Base-by-base conservation (phyloP, 2,888 invertebrate species). In the Atrina japonica region DNA sequence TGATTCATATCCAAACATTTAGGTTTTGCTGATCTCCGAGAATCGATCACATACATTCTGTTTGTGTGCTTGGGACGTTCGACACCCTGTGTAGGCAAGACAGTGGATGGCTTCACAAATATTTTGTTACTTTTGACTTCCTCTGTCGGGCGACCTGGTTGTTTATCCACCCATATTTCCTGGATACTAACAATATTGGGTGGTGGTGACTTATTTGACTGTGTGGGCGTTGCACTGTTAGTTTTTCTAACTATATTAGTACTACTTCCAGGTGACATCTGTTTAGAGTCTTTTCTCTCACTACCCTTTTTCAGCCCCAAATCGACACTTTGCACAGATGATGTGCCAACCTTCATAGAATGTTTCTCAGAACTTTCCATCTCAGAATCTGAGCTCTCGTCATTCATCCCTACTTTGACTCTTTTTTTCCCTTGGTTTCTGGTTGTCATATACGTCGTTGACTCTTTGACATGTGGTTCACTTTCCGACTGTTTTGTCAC, bases 1-100 rank as follows among this genome's bases (percentile, higher is more conserved):
- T 84, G 81, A 52, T 82, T 82, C 23, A 73, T 81, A 56, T 83
- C 82, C n/a, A 83, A 77, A 49, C 82, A 82, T n/a, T 76, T 70
- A 14, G 81, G 61, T 66, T 76, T 66, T 2, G 60, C 61, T n/a
- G 41, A n/a, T 9, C 66, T 50, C 1, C 71, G 63, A 3, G 66
- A 30, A 41, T 81, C 81, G 47, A 78, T 63, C 0, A 85, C 83
- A 76, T 79, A 83, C 47, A 71, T 71, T 35, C 77, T 66, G 25
- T 74, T 75, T n/a, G 77, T 67, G 52, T 64, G 50, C 52, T 72
- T 73, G 14, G 49, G 52, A 25, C 49, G 55, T 27, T 68, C 73
- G 68, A 41, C 16, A 9, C 60, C 50, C 14, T 23, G 56, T 35
- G 18, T 56, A 18, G 16, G 35, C 18, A 30, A 30, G 18, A 47